Percentiles rank a stretch among this genome's conserved stretches.
These are phyloP conservation scores for Chiroxiphia lanceolata DNA, from an alignment of 2,797 vertebrate genomes.

Conservation along the genomic window DNA sequence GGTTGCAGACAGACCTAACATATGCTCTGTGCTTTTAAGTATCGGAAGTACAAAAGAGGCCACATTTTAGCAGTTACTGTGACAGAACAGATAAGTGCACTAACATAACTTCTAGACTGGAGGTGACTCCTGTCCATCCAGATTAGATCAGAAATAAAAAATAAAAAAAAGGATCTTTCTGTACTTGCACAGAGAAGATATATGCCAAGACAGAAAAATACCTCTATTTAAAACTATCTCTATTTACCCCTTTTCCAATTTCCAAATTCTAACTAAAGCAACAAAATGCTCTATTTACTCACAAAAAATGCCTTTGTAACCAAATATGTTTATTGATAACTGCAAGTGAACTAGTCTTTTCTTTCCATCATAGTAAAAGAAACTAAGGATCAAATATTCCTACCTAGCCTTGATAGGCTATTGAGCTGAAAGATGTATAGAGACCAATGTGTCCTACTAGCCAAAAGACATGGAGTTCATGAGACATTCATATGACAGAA, in stretches of 20 bases:
- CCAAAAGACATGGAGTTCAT: background rate
- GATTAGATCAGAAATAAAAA: background rate
- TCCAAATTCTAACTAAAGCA: background rate
- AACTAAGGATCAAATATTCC: background rate
- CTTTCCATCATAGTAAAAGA: background rate
- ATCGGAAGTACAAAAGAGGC: background rate
- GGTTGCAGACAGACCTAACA: background rate
- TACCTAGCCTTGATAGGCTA: background rate
- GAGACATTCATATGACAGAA: background rate
- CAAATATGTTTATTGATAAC: background rate
- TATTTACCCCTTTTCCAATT: background rate
- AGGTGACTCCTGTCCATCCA: background rate
- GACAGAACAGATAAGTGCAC: conserved; percentile 6
- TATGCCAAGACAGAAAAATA: background rate
- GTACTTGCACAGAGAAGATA: background rate
- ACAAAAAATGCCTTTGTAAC: background rate
- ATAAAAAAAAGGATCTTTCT: background rate
- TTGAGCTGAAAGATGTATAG: background rate
- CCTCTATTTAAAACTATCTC: background rate
- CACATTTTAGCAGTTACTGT: background rate
- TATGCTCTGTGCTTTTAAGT: background rate
- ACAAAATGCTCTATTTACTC: background rate
- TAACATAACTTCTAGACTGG: background rate
- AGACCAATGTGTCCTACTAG: background rate
- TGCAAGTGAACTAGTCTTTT: background rate